Percentiles rank a stretch among this genome's conserved stretches.
Evolutionary conservation across 2,888 invertebrate species (phyloP).

Genomic region (Coleophora deauratella): DNA sequence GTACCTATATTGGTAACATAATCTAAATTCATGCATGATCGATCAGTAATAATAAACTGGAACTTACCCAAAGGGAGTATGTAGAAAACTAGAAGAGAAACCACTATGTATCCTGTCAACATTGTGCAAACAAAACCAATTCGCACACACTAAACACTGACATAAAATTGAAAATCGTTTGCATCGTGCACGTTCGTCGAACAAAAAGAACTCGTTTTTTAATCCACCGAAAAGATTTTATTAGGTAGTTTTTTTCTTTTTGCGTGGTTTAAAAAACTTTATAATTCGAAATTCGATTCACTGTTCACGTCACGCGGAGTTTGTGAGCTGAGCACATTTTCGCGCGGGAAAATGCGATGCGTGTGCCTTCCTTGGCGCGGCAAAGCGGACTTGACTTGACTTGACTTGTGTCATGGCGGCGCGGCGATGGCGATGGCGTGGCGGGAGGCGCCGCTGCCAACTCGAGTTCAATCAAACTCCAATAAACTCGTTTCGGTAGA

Average conservation of each 20-base stretch:
- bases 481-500: too few relatives aligned
- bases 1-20: too few relatives aligned
- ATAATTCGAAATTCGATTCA: conserved; percentile 23
- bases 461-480: too few relatives aligned
- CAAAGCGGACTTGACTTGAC: conserved; percentile 30
- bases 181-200: conserved; percentile 43
- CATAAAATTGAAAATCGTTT: conserved; percentile 50
- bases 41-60: background rate
- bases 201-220: conserved; percentile 28
- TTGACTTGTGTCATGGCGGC: conserved; percentile 8
- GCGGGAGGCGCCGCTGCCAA: conserved; percentile 9
- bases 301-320: conserved; percentile 16
- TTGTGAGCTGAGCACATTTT: conserved; percentile 34
- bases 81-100: conserved; percentile 42
- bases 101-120: conserved; percentile 56
- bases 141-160: conserved; percentile 42
- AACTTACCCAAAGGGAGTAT: conserved; percentile 52
- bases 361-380: conserved; percentile 32
- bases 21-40: too few relatives aligned
- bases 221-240: conserved; percentile 36
- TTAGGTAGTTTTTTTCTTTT: too few relatives aligned
- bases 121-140: conserved; percentile 51
- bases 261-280: conserved; percentile 37
- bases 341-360: conserved; percentile 31
- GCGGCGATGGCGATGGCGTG: conserved; percentile 15